Percentiles rank a stretch among this genome's conserved stretches.
Conservation (phyloP, 1,140 invertebrate species). For the Drosophila lini region DNA sequence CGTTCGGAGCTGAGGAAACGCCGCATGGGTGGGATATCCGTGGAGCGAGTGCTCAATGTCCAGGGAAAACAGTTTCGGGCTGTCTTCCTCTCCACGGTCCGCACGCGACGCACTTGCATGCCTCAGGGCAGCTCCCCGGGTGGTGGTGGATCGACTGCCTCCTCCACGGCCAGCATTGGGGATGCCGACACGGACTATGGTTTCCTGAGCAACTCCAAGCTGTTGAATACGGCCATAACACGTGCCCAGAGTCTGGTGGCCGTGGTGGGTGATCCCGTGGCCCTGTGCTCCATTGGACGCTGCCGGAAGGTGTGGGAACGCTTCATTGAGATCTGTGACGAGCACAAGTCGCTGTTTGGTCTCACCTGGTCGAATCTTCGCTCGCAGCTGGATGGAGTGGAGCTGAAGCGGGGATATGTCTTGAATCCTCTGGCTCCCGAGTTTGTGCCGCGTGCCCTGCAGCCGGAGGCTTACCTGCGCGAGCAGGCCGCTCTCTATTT, state of each 20-base stretch:
- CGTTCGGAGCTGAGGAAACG: conserved; percentile 91
- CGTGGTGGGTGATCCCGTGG: conserved; percentile 94
- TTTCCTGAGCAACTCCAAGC: conserved; percentile 93
- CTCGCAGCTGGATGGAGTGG: conserved; percentile 89
- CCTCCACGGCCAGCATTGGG: conserved; percentile 73
- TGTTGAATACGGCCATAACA: conserved; percentile 95
- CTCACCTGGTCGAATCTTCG: conserved; percentile 89
- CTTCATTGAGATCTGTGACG: conserved; percentile 90
- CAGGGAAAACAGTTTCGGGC: conserved; percentile 96
- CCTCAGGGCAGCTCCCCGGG: conserved; percentile 67
- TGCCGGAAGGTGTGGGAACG: conserved; percentile 94
- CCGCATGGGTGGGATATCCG: conserved; percentile 90
- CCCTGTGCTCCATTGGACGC: conserved; percentile 92
- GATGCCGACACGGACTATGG: conserved; percentile 91
- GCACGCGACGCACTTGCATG: conserved; percentile 90
- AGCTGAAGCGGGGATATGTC: conserved; percentile 90
- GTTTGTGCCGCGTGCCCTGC: conserved; percentile 89
- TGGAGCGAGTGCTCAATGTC: conserved; percentile 94
- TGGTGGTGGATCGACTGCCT: conserved; percentile 30
- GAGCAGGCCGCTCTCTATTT: conserved; percentile 79
- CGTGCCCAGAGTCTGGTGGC: conserved; percentile 94
- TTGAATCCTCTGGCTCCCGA: conserved; percentile 93
- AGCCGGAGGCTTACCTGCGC: conserved; percentile 84
- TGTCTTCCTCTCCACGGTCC: conserved; percentile 93
- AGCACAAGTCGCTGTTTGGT: conserved; percentile 91